phyloP scores from a whole-genome alignment of 2,113 vertebrate species.

The Ivindomyrus marchei region DNA sequence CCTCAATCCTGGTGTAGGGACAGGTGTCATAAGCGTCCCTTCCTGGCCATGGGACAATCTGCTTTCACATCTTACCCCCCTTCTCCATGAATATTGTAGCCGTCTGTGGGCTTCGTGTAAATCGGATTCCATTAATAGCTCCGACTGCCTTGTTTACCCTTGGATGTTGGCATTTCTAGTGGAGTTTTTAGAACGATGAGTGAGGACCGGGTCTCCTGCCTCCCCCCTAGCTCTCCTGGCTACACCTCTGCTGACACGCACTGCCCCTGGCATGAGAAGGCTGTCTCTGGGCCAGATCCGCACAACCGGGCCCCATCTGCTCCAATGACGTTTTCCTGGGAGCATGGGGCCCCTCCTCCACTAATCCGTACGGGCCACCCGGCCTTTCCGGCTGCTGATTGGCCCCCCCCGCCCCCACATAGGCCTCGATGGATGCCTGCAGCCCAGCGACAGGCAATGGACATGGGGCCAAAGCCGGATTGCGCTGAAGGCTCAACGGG shows the following conservation, averaged over 20 bases:
- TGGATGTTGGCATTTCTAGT: slow-evolving; percentile 18
- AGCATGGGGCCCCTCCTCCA: background rate
- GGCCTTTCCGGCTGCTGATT: background rate
- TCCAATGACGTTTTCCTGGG: background rate
- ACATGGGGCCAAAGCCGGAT: background rate
- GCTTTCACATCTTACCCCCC: slow-evolving; percentile 23
- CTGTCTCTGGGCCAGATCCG: background rate
- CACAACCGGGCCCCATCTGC: background rate
- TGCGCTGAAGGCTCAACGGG: background rate
- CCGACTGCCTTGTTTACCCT: slow-evolving; percentile 26
- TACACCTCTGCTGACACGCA: background rate
- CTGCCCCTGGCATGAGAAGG: background rate
- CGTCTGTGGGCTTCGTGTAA: slow-evolving; percentile 26
- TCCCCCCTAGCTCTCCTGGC: background rate
- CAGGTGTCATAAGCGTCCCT: slow-evolving; percentile 31
- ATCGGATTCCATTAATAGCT: slow-evolving; percentile 33
- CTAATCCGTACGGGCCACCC: background rate
- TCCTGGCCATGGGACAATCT: slow-evolving; percentile 32
- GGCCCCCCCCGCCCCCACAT: background rate
- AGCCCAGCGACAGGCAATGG: background rate
- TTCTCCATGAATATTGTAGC: slow-evolving; percentile 32
- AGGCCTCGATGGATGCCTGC: background rate
- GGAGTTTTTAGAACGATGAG: background rate
- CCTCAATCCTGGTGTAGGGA: slow-evolving; percentile 25
- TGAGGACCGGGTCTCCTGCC: background rate